Evolutionary conservation across 2,888 invertebrate species (phyloP).

Genomic region (Leptinotarsa peninsularis): DNA sequence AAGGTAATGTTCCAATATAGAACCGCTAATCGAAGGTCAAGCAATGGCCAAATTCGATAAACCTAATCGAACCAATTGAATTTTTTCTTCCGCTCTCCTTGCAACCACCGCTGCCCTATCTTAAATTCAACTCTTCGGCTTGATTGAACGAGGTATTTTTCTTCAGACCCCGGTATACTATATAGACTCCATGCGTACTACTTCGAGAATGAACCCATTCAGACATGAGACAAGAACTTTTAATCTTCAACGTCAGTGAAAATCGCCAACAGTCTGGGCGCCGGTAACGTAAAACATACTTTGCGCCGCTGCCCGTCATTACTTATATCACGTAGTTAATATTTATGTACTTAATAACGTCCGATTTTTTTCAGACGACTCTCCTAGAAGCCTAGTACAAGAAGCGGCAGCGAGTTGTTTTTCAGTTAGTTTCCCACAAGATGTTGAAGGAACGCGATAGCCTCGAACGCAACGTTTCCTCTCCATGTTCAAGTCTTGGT

Average conservation of each 20-base stretch:
- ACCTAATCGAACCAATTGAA: no score
- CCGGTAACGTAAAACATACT: constrained; percentile 34
- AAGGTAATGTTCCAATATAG: no score
- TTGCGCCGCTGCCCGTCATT: constrained; percentile 5
- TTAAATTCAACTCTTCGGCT: no score
- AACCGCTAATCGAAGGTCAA: no score
- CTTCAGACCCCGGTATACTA: no score
- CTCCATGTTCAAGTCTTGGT: constrained; percentile 65
- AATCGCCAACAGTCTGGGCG: constrained; percentile 44
- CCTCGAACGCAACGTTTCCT: constrained; percentile 67
- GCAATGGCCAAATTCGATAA: no score
- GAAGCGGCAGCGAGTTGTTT: background rate
- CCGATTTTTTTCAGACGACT: constrained; percentile 19
- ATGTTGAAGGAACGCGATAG: constrained; percentile 80
- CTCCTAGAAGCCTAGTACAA: constrained; percentile 19
- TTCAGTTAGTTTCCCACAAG: constrained; percentile 23
- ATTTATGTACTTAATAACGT: constrained; percentile 13
- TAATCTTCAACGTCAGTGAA: constrained; percentile 23
- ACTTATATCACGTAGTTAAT: background rate
- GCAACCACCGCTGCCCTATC: no score
- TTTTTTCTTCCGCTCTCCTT: no score
- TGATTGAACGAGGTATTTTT: no score
- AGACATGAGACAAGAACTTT: constrained; percentile 15
- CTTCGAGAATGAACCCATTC: background rate
- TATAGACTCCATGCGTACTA: background rate